Evolutionary conservation across 1,140 invertebrate genomes (phyloP).

Genomic region (Heliothis virescens): DNA sequence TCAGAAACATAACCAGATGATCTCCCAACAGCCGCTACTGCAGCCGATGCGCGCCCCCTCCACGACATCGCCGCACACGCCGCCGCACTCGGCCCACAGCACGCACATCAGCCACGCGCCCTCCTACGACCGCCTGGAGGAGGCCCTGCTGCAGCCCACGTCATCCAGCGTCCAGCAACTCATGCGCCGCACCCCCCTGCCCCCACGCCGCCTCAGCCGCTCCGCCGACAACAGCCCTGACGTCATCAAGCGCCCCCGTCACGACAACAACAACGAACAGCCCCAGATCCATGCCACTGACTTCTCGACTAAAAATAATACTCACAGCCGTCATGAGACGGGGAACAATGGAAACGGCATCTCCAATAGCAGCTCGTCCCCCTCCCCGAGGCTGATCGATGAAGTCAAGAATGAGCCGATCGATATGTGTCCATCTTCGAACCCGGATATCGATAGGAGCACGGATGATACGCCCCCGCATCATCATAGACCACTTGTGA

Average conservation of each 20-base stretch:
- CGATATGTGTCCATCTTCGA: slow-evolving; percentile 90
- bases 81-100: slow-evolving; percentile 85
- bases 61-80: slow-evolving; percentile 72
- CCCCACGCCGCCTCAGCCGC: slow-evolving; percentile 88
- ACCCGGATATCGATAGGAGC: slow-evolving; percentile 91
- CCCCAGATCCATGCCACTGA: slow-evolving; percentile 88
- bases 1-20: no score
- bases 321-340: slow-evolving; percentile 77
- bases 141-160: slow-evolving; percentile 87
- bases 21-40: slow-evolving; percentile 85
- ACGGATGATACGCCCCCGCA: slow-evolving; percentile 90
- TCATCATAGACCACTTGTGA: slow-evolving; percentile 91
- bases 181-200: slow-evolving; percentile 89
- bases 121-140: slow-evolving; percentile 88
- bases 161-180: slow-evolving; percentile 88
- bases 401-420: slow-evolving; percentile 93
- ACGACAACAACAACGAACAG: slow-evolving; percentile 88
- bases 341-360: slow-evolving; percentile 84
- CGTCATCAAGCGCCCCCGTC: slow-evolving; percentile 85
- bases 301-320: slow-evolving; percentile 89
- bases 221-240: slow-evolving; percentile 88
- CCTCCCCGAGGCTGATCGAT: slow-evolving; percentile 87
- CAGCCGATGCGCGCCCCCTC: slow-evolving; percentile 86
- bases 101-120: slow-evolving; percentile 84
- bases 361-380: slow-evolving; percentile 87